These are phyloP conservation scores for Salmo trutta DNA, from an alignment of 2,797 vertebrate genomes.

Conservation along the genomic window DNA sequence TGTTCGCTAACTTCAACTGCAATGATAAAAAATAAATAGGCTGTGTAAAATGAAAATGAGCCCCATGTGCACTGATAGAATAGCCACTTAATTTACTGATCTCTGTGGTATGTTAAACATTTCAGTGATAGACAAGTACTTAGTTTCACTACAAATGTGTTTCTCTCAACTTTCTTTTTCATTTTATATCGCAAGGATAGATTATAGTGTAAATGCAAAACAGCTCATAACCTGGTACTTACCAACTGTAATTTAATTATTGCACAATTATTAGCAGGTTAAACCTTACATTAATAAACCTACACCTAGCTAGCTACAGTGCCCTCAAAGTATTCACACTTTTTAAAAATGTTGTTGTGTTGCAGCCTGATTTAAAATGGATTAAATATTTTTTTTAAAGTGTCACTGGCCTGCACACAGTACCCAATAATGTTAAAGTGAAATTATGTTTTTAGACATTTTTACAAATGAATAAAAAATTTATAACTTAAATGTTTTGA, in stretches of 20 bases:
- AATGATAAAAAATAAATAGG: conserved; percentile 28
- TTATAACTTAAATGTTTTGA: too few relatives aligned
- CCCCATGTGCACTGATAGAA: conserved; percentile 3
- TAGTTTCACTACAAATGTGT: not conserved
- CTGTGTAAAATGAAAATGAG: not conserved
- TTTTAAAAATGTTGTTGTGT: too few relatives aligned
- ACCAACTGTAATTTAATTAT: not conserved
- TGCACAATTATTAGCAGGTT: not conserved
- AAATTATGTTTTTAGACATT: too few relatives aligned
- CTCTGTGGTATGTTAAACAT: not conserved
- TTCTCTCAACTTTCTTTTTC: not conserved
- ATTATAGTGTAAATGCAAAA: not conserved
- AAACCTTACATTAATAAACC: not conserved
- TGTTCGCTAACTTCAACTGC: conserved; percentile 30
- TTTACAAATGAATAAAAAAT: too few relatives aligned
- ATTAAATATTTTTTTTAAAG: too few relatives aligned
- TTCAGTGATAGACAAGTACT: not conserved
- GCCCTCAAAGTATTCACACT: too few relatives aligned
- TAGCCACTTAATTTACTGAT: not conserved
- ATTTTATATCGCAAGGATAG: not conserved
- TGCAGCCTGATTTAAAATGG: too few relatives aligned
- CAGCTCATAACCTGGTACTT: not conserved
- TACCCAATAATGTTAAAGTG: too few relatives aligned
- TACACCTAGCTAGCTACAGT: not conserved
- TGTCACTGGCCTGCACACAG: too few relatives aligned